Percentiles rank a stretch among this genome's conserved stretches.
phyloP scores from a whole-genome alignment of 2,113 vertebrate genomes.

The Spheniscus mendiculus region DNA sequence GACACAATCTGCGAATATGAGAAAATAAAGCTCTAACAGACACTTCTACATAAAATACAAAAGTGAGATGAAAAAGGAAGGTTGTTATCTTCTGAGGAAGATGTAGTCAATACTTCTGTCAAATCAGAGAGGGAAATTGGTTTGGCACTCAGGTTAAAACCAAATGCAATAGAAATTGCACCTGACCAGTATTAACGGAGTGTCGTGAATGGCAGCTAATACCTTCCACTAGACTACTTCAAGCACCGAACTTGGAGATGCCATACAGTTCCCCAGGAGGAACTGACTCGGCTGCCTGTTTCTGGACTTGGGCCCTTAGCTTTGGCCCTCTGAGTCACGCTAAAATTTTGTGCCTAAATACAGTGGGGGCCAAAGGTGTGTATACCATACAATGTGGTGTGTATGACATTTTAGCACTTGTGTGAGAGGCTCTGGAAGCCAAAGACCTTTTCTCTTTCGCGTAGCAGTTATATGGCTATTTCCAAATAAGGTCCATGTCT shows the following conservation, averaged over 20 bases:
- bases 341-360: neutral
- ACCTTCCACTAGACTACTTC: neutral
- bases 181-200: accelerated
- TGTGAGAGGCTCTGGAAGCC: neutral
- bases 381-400: too few species aligned
- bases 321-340: neutral
- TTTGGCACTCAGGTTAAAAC: neutral
- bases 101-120: neutral
- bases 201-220: neutral
- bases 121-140: neutral
- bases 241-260: neutral
- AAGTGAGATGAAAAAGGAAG: neutral
- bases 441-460: neutral
- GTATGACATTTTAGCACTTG: neutral
- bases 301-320: neutral
- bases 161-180: neutral
- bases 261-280: neutral
- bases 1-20: neutral
- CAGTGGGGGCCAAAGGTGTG: neutral
- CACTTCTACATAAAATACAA: neutral
- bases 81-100: neutral
- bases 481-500: neutral
- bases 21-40: neutral
- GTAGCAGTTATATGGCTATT: neutral
- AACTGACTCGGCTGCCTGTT: neutral